Percentiles rank a stretch among this genome's conserved stretches.
Evolutionary conservation across 2,888 invertebrate genomes (phyloP).

Genomic region (Saturnia pavonia): DNA sequence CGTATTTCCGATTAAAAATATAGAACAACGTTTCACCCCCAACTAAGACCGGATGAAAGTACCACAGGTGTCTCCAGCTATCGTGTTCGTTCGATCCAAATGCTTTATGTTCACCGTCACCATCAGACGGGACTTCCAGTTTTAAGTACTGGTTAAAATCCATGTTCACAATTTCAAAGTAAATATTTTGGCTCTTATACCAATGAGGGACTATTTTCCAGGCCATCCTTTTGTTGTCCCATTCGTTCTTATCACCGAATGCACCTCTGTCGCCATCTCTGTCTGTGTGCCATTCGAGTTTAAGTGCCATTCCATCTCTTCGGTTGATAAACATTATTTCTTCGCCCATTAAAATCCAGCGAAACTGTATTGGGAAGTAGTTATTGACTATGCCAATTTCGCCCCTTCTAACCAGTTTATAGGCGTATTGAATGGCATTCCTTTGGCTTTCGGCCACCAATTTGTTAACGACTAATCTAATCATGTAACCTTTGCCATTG

Average conservation of each 20-base stretch:
- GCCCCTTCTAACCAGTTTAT: slow-evolving; percentile 3
- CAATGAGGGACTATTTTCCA: slow-evolving; percentile 17
- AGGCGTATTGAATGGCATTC: slow-evolving; percentile 14
- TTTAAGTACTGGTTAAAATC: slow-evolving; percentile 17
- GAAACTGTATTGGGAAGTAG: slow-evolving; percentile 14
- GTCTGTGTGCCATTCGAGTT: slow-evolving; percentile 1
- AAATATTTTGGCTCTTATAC: background rate
- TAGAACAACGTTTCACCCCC: slow-evolving; percentile 9
- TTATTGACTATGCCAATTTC: background rate
- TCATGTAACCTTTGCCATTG: background rate
- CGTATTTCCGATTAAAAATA: slow-evolving; percentile 9
- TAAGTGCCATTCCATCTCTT: slow-evolving; percentile 15
- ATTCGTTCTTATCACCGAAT: slow-evolving; percentile 17
- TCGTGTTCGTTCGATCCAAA: slow-evolving; percentile 8
- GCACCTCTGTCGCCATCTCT: slow-evolving; percentile 13
- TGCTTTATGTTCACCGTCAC: slow-evolving; percentile 11
- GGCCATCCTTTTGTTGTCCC: slow-evolving; percentile 1
- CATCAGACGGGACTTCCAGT: slow-evolving; percentile 1
- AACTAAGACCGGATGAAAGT: slow-evolving; percentile 8
- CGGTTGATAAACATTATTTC: slow-evolving; percentile 9
- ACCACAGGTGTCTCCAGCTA: slow-evolving; percentile 16
- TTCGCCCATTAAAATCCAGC: background rate
- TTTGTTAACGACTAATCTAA: slow-evolving; percentile 1
- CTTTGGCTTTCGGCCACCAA: background rate
- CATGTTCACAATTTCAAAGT: slow-evolving; percentile 16